A percentile compares a stretch with the other conserved stretches of the same genome.
phyloP scores from a whole-genome alignment of 2,113 vertebrate genomes.

The Corapipo altera region DNA sequence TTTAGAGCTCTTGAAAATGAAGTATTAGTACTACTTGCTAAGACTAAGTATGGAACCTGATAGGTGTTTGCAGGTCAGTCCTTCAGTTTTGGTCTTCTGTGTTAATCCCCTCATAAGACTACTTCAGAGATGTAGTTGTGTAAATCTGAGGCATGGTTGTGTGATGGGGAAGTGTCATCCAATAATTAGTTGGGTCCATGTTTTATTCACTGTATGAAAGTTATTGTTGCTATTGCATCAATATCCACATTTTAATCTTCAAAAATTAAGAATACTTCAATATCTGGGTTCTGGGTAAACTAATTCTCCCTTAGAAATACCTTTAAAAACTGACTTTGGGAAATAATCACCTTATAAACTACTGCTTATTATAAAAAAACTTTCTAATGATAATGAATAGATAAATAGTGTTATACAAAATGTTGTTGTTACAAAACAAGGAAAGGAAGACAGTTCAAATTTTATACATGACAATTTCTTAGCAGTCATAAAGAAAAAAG shows the following conservation, averaged over 20 bases:
- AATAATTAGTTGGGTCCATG: background rate
- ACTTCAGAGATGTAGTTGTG: background rate
- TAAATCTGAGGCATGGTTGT: background rate
- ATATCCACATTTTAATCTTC: background rate
- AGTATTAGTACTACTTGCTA: background rate
- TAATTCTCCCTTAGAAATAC: background rate
- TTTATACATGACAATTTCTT: background rate
- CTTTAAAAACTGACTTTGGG: slow-evolving; percentile 2
- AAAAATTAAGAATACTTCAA: background rate
- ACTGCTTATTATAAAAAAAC: background rate
- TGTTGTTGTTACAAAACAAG: background rate
- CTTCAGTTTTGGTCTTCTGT: background rate
- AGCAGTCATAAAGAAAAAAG: background rate
- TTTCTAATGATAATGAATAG: background rate
- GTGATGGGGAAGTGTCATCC: background rate
- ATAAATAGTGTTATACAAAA: background rate
- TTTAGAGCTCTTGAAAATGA: background rate
- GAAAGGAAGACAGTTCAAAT: background rate
- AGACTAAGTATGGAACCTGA: background rate
- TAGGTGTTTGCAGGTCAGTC: background rate
- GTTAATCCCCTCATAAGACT: background rate
- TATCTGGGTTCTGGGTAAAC: background rate
- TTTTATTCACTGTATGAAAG: background rate
- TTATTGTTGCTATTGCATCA: background rate
- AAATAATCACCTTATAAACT: background rate